Conservation (phyloP, 2,113 vertebrate species). For the Xiphophorus hellerii region DNA sequence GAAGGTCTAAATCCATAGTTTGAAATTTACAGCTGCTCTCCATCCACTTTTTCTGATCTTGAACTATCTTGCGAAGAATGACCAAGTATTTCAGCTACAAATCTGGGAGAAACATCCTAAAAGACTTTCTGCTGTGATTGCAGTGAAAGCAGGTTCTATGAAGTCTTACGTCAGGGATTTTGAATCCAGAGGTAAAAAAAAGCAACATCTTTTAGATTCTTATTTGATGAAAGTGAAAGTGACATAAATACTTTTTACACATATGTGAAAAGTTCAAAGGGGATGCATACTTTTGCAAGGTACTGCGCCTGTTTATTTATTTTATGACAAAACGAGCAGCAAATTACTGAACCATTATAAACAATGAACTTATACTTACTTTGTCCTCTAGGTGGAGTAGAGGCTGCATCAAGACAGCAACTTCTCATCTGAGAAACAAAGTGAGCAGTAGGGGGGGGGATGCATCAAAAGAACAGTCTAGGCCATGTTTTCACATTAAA, state of each 20-base stretch:
- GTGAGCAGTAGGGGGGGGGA: neutral
- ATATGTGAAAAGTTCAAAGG: neutral
- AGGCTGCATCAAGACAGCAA: slow-evolving; percentile 10
- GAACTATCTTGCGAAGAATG: no score
- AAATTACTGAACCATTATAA: neutral
- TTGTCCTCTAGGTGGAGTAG: slow-evolving; percentile 55
- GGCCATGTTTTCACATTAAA: neutral
- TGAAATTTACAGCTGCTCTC: neutral
- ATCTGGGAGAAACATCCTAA: no score
- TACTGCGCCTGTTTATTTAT: neutral
- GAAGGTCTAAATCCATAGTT: neutral
- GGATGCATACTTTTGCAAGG: neutral
- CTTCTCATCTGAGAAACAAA: slow-evolving; percentile 1
- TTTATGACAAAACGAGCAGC: neutral
- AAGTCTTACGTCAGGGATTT: no score
- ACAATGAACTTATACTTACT: neutral
- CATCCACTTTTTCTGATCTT: no score
- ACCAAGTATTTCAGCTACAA: no score
- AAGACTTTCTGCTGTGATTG: no score
- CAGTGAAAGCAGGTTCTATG: no score
- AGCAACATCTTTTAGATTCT: neutral
- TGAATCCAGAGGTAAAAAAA: no score
- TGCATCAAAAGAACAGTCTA: neutral
- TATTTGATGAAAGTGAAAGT: neutral
- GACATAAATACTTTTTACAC: no score